Conservation (phyloP, 2,113 vertebrate species). For the Paedocypris sp. region DNA sequence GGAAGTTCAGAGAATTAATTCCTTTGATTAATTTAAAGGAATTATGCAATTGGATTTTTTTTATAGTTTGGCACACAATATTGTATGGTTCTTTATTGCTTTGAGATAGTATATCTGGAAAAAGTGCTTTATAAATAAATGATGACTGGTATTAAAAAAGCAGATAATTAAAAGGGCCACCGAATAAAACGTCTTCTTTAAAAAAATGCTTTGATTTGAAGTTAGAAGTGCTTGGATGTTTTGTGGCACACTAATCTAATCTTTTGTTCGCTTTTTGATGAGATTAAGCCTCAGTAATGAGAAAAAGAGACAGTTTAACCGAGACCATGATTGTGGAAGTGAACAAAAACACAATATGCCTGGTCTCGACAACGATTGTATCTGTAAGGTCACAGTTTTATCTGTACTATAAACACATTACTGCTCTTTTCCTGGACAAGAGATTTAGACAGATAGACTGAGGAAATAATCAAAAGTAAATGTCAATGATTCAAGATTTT, state of each 20-base stretch:
- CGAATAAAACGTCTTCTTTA: neutral
- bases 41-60: too few relatives aligned
- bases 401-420: constrained; percentile 5
- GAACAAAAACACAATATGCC: neutral
- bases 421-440: neutral
- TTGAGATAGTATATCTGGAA: too few relatives aligned
- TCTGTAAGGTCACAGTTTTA: constrained; percentile 8
- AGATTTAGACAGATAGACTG: neutral
- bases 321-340: neutral
- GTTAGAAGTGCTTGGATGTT: too few relatives aligned
- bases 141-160: neutral
- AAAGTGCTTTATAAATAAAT: neutral
- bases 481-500: neutral
- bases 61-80: too few relatives aligned
- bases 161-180: neutral
- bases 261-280: neutral
- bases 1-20: too few relatives aligned
- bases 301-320: neutral
- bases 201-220: neutral
- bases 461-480: neutral
- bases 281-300: constrained; percentile 2
- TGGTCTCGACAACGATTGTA: neutral
- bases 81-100: too few relatives aligned
- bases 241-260: neutral
- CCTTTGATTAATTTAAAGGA: too few relatives aligned